phyloP scores from a whole-genome alignment of 2,888 invertebrate species.

The Plemyria rubiginata region DNA sequence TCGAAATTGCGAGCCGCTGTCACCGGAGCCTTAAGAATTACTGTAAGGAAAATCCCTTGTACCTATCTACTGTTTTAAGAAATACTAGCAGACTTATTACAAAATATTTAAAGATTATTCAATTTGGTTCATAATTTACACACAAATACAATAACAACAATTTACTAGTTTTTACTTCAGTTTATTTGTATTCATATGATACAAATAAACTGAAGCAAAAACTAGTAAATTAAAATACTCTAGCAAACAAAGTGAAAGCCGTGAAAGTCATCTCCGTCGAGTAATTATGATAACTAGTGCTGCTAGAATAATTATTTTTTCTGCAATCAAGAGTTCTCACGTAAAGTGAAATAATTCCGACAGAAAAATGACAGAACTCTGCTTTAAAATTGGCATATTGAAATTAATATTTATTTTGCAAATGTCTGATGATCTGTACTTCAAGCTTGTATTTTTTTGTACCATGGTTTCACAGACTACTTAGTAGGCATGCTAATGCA shows the following conservation, averaged over 20 bases:
- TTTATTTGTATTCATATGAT: no score
- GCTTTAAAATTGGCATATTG: no score
- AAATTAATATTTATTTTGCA: no score
- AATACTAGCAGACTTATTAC: not conserved
- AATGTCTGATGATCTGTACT: no score
- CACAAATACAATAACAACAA: no score
- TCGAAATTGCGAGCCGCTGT: no score
- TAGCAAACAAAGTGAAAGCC: slow-evolving; percentile 40
- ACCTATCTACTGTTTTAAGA: not conserved
- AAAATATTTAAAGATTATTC: not conserved
- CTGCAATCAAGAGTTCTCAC: not conserved
- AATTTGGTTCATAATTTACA: not conserved
- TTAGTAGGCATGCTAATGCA: no score
- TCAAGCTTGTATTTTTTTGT: no score
- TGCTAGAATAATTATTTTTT: not conserved
- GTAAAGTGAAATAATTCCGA: no score
- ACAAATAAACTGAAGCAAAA: slow-evolving; percentile 7
- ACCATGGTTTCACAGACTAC: no score
- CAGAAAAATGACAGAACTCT: no score
- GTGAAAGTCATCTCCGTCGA: slow-evolving; percentile 35
- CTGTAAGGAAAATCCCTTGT: not conserved
- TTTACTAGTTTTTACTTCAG: no score
- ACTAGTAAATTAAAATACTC: slow-evolving; percentile 25
- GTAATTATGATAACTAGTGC: slow-evolving; percentile 41
- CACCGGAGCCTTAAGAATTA: not conserved